Base-by-base conservation (phyloP, 2,888 invertebrate species). In the Amblyjoppa proteus region DNA sequence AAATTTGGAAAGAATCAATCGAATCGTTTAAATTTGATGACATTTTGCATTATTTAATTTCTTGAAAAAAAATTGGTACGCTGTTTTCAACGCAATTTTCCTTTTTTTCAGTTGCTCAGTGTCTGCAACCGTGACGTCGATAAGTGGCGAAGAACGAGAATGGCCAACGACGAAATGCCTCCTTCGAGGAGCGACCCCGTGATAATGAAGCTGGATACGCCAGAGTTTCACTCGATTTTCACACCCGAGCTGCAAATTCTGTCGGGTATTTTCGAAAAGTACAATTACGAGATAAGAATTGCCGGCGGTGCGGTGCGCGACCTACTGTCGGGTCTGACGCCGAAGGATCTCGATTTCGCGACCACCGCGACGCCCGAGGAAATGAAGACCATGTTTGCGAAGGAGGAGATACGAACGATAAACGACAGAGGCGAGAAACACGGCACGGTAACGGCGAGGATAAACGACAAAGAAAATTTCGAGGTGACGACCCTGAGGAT, bases 231-330 rank as follows among this genome's bases (percentile, higher is more conserved):
- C 86, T 96, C 96, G 56, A 95, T 99, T 78, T 97, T 99, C 90
- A 97, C 97, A 0, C 96, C 97, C 9, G 98, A 99, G 94, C 95
- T 99, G 71, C 94, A 95, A 34, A 94, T 94, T 11, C 94, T 99
- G 13, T 95, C 96, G 28, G 95, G 95, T 2, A 88, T 99, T 11
- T 99, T 99, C 93, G 95, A 96, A 82, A 97, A 97, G 91, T 95
- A 98, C 92, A 95, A 97, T 76, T 96, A 97, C 95, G 98, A 99
- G 94, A 95, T 99, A 82, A 95, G 99, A 89, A 96, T 99, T 84
- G 99, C 99, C 58, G 99, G 99, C 68, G 99, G 99, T 5, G 99
- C 99, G 25, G 99, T 99, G 0, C 96, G 98, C 88, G 98, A 98
- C 94, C 95, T 98, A 45, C 93, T 98, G n/a, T 96, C 97, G 96